A percentile compares a stretch with the other conserved stretches of the same genome.
phyloP scores from a whole-genome alignment of 2,888 invertebrate species.

The Salticus scenicus region DNA sequence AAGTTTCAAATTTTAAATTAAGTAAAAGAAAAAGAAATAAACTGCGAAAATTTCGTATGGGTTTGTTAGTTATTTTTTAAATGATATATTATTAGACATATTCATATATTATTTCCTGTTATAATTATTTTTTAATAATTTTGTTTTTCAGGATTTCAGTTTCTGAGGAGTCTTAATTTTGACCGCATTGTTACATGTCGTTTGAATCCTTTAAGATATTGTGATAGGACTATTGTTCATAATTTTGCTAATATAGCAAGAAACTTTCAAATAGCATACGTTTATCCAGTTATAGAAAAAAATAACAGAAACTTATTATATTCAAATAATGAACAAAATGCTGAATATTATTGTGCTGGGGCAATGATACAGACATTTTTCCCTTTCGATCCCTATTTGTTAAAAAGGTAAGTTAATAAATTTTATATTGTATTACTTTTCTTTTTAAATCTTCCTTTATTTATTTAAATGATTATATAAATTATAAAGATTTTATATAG shows the following conservation, averaged over 20 bases:
- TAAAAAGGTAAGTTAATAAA: slow-evolving; percentile 80
- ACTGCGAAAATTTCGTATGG: too few species aligned
- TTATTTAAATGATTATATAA: too few species aligned
- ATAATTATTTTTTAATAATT: too few species aligned
- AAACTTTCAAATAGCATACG: slow-evolving; percentile 91
- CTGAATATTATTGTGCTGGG: slow-evolving; percentile 72
- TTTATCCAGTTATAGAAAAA: slow-evolving; percentile 90
- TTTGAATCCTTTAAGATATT: slow-evolving; percentile 90
- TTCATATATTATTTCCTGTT: too few species aligned
- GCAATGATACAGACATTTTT: slow-evolving; percentile 84
- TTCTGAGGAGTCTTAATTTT: slow-evolving; percentile 87
- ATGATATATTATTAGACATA: too few species aligned
- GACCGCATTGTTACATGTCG: slow-evolving; percentile 89
- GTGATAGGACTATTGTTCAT: slow-evolving; percentile 84
- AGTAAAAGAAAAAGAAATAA: too few species aligned
- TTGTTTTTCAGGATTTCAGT: slow-evolving; percentile 82
- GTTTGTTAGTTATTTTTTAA: too few species aligned
- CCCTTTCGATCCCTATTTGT: slow-evolving; percentile 91
- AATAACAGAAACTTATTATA: slow-evolving; percentile 79
- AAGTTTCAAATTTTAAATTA: too few species aligned
- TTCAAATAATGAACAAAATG: slow-evolving; percentile 78
- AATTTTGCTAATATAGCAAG: slow-evolving; percentile 88
- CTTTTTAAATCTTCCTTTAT: too few species aligned
- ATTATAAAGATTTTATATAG: too few species aligned
- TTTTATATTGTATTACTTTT: too few species aligned